Base-by-base conservation (phyloP, 2,888 invertebrate species). In the Melangyna quadrimaculata region DNA sequence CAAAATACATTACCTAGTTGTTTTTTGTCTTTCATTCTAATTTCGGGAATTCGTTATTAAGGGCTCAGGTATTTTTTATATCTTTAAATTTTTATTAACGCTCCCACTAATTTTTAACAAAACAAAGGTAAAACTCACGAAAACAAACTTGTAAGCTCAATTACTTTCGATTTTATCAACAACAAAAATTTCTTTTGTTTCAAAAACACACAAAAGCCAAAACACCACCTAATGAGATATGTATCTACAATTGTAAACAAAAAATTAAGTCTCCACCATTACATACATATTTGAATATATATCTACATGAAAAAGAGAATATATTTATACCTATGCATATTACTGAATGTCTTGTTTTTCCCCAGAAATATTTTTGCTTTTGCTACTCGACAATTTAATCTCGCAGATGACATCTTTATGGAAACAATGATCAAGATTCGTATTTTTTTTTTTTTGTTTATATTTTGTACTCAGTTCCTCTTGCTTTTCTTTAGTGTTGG, bases 291-390 rank as follows among this genome's bases (percentile, higher is more conserved):
- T 32, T 55, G 17, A 14, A 29, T 12, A 29, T 2, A 57, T 48
- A 48, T 35, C 7, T 12, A 1, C 14, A 51, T 51, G 7, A 22
- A 19, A 10, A 65, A 22, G 22, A 53, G 40, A 43, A 73, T 22
- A 14, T 14, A 24, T 59, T 3, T 9, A 45, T 9, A 45, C 3
- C 0, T 45, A 51, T 51, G 7, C 12, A 22, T 48, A 48, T 19
- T 63, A 35, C 27, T 53, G 19, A 59, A 22, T 59, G 35, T 35
- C 59, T 24, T 65, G n/a, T 53, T 61, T 67, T 63, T 43, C n/a
- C 10, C 3, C 17, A n/a, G 63, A 78, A 53, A 78, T 37, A 80
- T 74, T 70, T 65, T 80, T 55, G 59, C 63, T 74, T 78, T 78
- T 71, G 55, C 70, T 63, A 74, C 75, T 65, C 70, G 57, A 51